phyloP scores from a whole-genome alignment of 2,797 vertebrate genomes.

The Paramormyrops hopkinsi region DNA sequence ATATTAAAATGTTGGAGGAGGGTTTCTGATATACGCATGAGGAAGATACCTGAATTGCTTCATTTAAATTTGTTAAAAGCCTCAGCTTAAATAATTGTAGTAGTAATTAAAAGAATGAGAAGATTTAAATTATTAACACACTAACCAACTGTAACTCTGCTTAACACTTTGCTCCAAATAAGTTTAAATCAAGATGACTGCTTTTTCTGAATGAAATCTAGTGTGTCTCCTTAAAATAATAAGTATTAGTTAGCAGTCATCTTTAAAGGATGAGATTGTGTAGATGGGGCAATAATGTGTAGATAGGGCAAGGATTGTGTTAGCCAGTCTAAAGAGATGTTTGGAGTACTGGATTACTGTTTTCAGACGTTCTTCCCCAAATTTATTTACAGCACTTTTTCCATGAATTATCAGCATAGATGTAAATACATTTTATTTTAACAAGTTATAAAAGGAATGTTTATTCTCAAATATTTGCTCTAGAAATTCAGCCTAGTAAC shows the following conservation, averaged over 20 bases:
- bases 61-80: not conserved
- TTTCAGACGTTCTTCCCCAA: not conserved
- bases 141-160: not conserved
- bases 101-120: not conserved
- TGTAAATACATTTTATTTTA: not conserved
- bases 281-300: not conserved
- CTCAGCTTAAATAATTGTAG: not conserved
- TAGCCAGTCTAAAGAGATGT: not conserved
- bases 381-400: not conserved
- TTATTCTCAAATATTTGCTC: not conserved
- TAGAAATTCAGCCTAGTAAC: not conserved
- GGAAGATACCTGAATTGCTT: not conserved
- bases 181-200: not conserved
- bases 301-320: not conserved
- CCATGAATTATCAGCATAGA: not conserved
- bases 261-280: not conserved
- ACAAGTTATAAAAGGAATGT: not conserved
- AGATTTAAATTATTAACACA: not conserved
- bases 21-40: not conserved
- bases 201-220: not conserved
- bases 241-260: not conserved
- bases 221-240: not conserved
- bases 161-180: not conserved
- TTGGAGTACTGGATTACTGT: not conserved
- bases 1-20: not conserved